Evolutionary conservation across 2,888 invertebrate species (phyloP).

Genomic region (Torymus tubicola): DNA sequence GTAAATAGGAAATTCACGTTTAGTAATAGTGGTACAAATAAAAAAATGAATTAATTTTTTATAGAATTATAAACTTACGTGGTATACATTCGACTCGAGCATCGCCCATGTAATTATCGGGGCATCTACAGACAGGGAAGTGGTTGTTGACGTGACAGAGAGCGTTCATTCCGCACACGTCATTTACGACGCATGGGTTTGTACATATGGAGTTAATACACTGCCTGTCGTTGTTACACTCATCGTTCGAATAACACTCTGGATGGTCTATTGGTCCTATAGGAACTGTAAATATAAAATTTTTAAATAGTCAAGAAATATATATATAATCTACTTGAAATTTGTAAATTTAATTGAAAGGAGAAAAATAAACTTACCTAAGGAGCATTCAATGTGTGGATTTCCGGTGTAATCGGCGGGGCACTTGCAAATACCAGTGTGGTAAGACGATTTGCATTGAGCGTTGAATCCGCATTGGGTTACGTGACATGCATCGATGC

Average conservation of each 20-base stretch:
- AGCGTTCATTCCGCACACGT: conserved; percentile 88
- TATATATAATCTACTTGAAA: too few species aligned
- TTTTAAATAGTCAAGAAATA: too few species aligned
- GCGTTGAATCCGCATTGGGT: conserved; percentile 90
- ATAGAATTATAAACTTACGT: conserved; percentile 80
- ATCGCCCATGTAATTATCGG: conserved; percentile 86
- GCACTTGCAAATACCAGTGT: conserved; percentile 88
- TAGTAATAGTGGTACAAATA: too few species aligned
- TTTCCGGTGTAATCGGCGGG: conserved; percentile 88
- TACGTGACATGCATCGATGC: conserved; percentile 87
- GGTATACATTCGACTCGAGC: conserved; percentile 85
- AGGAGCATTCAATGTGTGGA: conserved; percentile 86
- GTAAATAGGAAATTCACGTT: too few species aligned
- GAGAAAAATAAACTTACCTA: conserved; percentile 75
- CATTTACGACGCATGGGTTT: conserved; percentile 84
- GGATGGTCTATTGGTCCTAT: conserved; percentile 72
- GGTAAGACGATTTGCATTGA: conserved; percentile 85
- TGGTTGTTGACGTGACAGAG: conserved; percentile 89
- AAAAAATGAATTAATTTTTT: too few species aligned
- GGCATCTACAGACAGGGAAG: conserved; percentile 88
- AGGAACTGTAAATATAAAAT: conserved; percentile 62
- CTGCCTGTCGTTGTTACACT: conserved; percentile 85
- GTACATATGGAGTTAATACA: conserved; percentile 87
- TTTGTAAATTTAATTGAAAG: too few species aligned
- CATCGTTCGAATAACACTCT: conserved; percentile 88